Evolutionary conservation across 92 coral and sea anemone species (phyloP).

Genomic region (Zoanthus gigantus): DNA sequence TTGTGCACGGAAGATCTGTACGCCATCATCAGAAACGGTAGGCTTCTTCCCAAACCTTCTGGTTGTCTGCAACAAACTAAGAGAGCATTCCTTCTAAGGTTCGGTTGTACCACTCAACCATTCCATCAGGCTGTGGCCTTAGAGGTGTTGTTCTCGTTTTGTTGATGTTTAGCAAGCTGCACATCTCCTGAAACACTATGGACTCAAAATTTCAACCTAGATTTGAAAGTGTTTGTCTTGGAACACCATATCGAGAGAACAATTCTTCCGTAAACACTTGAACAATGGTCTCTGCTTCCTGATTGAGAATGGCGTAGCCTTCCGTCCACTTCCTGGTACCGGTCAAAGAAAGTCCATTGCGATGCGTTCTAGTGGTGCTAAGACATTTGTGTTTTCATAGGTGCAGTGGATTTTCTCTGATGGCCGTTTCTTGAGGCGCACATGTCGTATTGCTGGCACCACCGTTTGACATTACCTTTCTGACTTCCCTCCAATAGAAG

Average conservation of each 20-base stretch:
- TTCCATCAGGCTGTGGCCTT: not conserved
- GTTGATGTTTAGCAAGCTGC: not conserved
- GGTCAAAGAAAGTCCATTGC: conserved; percentile 62
- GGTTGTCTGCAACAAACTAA: conserved; percentile 40
- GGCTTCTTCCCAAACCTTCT: conserved; percentile 60
- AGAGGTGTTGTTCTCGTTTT: not conserved
- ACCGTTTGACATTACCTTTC: conserved; percentile 32
- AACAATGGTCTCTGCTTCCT: not conserved
- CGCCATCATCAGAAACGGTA: conserved; percentile 44
- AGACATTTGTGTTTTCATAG: conserved; percentile 35
- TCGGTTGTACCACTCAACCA: not conserved
- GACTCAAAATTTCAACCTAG: not conserved
- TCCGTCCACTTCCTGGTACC: not conserved
- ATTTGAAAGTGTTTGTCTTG: not conserved
- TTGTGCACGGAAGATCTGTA: too few relatives aligned
- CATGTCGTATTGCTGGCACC: conserved; percentile 27
- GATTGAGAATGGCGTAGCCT: not conserved
- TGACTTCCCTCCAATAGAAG: conserved; percentile 45
- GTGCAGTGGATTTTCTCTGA: conserved; percentile 33
- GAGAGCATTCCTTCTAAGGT: conserved; percentile 27
- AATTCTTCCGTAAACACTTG: not conserved
- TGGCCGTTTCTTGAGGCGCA: conserved; percentile 22
- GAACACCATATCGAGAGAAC: not conserved
- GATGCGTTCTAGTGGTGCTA: conserved; percentile 54
- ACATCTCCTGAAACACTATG: not conserved